Percentiles rank a stretch among this genome's conserved stretches.
phyloP scores from a whole-genome alignment of 2,888 invertebrate genomes.

The Tolmerus cingulatus region DNA sequence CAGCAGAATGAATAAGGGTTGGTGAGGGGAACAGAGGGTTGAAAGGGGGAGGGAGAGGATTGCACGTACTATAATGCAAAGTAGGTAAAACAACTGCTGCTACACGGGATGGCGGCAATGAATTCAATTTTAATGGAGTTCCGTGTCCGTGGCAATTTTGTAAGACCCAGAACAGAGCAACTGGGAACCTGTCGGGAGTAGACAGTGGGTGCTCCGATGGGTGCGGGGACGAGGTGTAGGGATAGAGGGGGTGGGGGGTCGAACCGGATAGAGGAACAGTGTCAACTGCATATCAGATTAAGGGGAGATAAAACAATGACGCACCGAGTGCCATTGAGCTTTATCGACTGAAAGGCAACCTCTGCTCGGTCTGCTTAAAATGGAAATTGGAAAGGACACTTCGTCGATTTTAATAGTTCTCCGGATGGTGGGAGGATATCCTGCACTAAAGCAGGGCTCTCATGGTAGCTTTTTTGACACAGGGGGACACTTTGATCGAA shows the following conservation, averaged over 20 bases:
- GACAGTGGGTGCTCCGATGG: not conserved
- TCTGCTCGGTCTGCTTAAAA: slow-evolving; percentile 8
- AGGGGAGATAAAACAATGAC: slow-evolving; percentile 28
- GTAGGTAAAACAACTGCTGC: slow-evolving; percentile 10
- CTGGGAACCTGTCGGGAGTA: not conserved
- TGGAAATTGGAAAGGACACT: slow-evolving; percentile 31
- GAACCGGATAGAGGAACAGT: not conserved
- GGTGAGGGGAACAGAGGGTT: not conserved
- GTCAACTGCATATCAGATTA: slow-evolving; percentile 38
- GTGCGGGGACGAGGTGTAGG: no score
- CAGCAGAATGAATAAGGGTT: not conserved
- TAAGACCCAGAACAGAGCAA: slow-evolving; percentile 5
- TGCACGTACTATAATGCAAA: slow-evolving; percentile 32
- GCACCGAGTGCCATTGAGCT: slow-evolving; percentile 25
- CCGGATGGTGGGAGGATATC: not conserved
- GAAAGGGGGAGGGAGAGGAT: not conserved
- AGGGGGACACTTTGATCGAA: not conserved
- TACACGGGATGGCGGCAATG: slow-evolving; percentile 21
- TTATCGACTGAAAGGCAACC: slow-evolving; percentile 16
- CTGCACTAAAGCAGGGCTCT: not conserved
- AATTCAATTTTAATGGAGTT: slow-evolving; percentile 33
- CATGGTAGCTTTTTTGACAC: not conserved
- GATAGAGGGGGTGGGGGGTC: not conserved
- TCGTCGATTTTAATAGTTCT: slow-evolving; percentile 15
- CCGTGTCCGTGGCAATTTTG: slow-evolving; percentile 11